Percentiles rank a stretch among this genome's conserved stretches.
Evolutionary conservation across 2,113 vertebrate species (phyloP).

Genomic region (Gymnobelideus leadbeateri): DNA sequence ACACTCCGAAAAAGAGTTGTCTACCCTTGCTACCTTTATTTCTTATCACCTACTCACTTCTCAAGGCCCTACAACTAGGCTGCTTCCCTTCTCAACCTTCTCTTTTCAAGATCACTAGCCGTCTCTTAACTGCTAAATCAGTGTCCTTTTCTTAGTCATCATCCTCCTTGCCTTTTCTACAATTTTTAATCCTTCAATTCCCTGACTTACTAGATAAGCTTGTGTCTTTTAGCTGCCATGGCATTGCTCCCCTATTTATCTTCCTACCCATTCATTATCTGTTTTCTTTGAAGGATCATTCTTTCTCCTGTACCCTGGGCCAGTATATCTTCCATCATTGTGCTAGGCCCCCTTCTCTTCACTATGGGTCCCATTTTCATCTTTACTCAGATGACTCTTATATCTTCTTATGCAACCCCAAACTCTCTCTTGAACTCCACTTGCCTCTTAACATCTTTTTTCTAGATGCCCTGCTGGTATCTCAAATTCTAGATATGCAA

Average conservation of each 20-base stretch:
- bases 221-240: neutral
- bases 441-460: neutral
- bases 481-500: neutral
- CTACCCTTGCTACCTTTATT: too few species aligned
- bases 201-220: neutral
- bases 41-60: too few species aligned
- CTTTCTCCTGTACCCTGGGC: neutral
- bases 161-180: neutral
- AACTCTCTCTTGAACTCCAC: neutral
- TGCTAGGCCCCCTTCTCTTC: neutral
- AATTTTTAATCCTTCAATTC: neutral
- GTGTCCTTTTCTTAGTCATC: neutral
- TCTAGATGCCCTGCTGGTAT: neutral
- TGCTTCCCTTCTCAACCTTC: too few species aligned
- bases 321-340: neutral
- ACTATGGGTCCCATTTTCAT: neutral
- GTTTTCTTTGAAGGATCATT: neutral
- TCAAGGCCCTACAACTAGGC: neutral
- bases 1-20: too few species aligned
- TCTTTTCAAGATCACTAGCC: neutral
- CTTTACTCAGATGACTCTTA: neutral
- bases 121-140: neutral
- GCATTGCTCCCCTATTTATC: neutral
- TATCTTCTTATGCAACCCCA: neutral
- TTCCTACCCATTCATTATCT: neutral